Evolutionary conservation across 2,113 vertebrate species (phyloP).

Genomic region (Pangasianodon hypophthalmus): DNA sequence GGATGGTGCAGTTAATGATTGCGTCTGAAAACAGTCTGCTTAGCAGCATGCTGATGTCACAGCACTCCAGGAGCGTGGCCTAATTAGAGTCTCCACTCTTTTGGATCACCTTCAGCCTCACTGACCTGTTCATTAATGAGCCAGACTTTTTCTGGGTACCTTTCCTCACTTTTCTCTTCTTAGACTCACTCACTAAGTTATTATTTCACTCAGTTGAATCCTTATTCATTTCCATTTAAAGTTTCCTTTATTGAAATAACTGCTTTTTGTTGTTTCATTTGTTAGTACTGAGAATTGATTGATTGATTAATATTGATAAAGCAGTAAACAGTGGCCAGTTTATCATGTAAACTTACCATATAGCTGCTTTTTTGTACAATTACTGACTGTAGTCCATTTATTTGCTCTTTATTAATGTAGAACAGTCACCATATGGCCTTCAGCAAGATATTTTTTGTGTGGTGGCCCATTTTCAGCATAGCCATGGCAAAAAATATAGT

Average conservation of each 20-base stretch:
- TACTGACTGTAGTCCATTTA: neutral
- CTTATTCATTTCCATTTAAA: neutral
- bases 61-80: slow-evolving; percentile 36
- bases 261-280: neutral
- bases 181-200: neutral
- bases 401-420: neutral
- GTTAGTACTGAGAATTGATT: neutral
- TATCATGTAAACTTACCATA: neutral
- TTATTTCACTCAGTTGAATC: neutral
- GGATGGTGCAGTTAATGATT: slow-evolving; percentile 51
- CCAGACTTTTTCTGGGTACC: slow-evolving; percentile 19
- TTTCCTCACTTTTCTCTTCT: slow-evolving; percentile 1
- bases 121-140: slow-evolving; percentile 41
- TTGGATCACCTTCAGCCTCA: slow-evolving; percentile 53
- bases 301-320: neutral
- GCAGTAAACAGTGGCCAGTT: neutral
- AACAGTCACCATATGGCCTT: neutral
- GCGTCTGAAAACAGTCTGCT: slow-evolving; percentile 49
- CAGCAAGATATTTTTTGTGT: neutral
- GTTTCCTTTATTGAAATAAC: neutral
- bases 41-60: slow-evolving; percentile 46
- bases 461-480: neutral
- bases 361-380: neutral
- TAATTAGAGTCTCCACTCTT: slow-evolving; percentile 47
- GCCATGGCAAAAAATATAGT: neutral